Percentiles rank a stretch among this genome's conserved stretches.
Conservation (phyloP, 2,797 vertebrate genomes). For the Gephyroberyx darwinii region DNA sequence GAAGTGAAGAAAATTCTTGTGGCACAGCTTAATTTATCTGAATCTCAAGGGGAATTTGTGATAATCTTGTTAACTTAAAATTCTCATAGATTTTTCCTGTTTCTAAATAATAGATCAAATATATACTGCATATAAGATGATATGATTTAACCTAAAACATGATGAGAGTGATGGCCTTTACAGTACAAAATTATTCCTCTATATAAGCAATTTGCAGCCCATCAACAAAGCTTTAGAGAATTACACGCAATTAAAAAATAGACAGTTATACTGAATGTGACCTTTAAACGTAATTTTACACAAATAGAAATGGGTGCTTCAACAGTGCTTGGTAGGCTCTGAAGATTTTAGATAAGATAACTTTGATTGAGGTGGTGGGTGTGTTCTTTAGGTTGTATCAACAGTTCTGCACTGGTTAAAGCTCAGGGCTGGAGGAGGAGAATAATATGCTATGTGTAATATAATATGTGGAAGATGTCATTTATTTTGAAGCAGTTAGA, state of each 20-base stretch:
- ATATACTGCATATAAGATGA: background rate
- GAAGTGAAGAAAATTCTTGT: background rate
- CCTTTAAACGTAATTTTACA: conserved; percentile 48
- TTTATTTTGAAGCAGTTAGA: background rate
- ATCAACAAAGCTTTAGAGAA: conserved; percentile 41
- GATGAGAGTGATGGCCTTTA: conserved; percentile 19
- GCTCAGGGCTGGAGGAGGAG: conserved; percentile 34
- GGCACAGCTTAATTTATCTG: conserved; percentile 8
- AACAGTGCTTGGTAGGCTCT: conserved; percentile 15
- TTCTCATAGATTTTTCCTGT: background rate
- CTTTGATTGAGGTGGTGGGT: conserved; percentile 16
- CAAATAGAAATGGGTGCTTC: conserved; percentile 40
- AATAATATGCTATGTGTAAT: conserved; percentile 2
- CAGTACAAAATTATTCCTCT: conserved; percentile 36
- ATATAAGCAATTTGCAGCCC: conserved; percentile 41
- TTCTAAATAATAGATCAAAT: background rate
- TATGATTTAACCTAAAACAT: conserved; percentile 1
- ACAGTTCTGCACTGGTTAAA: conserved; percentile 11
- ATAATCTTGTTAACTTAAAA: conserved; percentile 4
- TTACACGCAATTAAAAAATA: conserved; percentile 46
- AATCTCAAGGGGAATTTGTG: conserved; percentile 9
- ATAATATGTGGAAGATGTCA: too few relatives aligned
- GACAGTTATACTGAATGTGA: conserved; percentile 60
- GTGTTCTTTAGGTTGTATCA: background rate
- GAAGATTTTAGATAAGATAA: conserved; percentile 22